phyloP scores from a whole-genome alignment of 2,113 vertebrate genomes.

The Prinia subflava region DNA sequence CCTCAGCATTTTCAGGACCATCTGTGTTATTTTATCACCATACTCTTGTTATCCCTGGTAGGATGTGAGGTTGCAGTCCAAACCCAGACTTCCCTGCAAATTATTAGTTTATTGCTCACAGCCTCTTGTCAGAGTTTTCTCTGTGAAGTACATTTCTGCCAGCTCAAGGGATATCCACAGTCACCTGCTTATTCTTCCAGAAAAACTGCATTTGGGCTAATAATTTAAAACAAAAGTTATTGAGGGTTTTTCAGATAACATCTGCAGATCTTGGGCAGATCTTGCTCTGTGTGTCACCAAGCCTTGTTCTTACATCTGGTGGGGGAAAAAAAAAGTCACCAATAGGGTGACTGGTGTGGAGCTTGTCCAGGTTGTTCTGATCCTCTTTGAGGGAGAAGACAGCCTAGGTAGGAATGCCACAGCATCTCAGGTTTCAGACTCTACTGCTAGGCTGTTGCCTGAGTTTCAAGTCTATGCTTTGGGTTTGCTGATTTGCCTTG shows the following conservation, averaged over 20 bases:
- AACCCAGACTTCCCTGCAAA: slow-evolving; percentile 35
- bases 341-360: neutral
- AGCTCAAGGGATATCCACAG: neutral
- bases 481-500: neutral
- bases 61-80: neutral
- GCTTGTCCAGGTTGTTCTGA: neutral
- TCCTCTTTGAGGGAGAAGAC: neutral
- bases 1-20: slow-evolving; percentile 4
- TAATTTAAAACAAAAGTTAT: neutral
- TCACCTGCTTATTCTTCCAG: neutral
- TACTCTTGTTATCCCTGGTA: neutral
- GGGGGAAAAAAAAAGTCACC: neutral
- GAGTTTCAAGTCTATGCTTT: neutral
- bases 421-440: neutral
- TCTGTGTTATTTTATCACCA: slow-evolving; percentile 29
- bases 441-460: neutral
- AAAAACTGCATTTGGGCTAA: neutral
- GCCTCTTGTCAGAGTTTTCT: neutral
- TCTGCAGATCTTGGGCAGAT: neutral
- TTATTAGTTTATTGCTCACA: neutral
- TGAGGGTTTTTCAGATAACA: neutral
- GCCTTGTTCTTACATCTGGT: neutral
- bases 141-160: neutral
- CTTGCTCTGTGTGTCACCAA: neutral
- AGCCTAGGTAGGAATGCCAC: neutral